phyloP scores from a whole-genome alignment of 1,140 invertebrate species.

The Papilio polyxenes region DNA sequence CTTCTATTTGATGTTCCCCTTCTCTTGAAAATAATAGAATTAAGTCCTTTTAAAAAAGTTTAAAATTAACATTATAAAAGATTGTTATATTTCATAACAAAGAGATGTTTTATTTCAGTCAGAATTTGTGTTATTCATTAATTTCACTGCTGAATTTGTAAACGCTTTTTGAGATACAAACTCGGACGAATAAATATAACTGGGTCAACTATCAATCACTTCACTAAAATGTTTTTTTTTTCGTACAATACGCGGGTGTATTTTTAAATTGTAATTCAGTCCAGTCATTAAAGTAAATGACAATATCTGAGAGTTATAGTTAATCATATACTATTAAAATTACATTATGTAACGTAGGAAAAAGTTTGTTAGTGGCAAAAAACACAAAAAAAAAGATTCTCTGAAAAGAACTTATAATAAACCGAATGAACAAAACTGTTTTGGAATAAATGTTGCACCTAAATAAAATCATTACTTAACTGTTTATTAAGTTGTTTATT shows the following conservation, averaged over 20 bases:
- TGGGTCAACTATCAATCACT: conserved; percentile 25
- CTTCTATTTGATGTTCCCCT: too few species aligned
- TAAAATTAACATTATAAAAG: neutral
- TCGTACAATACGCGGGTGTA: neutral
- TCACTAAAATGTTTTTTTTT: conserved; percentile 10
- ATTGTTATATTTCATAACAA: neutral
- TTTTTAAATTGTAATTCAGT: neutral
- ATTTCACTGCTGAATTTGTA: conserved; percentile 1
- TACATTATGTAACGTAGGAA: neutral
- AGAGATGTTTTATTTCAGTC: neutral
- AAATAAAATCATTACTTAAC: too few species aligned
- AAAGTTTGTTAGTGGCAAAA: neutral
- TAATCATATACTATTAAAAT: neutral
- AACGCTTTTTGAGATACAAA: conserved; percentile 25
- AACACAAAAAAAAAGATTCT: neutral
- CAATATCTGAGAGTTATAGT: neutral
- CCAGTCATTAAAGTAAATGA: neutral
- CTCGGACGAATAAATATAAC: conserved; percentile 1
- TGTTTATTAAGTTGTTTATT: too few species aligned
- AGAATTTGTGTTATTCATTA: conserved; percentile 15
- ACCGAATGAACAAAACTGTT: too few species aligned
- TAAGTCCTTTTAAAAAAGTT: neutral
- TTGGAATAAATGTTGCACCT: too few species aligned
- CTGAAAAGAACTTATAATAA: too few species aligned
- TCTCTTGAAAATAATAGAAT: too few species aligned